These are phyloP conservation scores for Stylophora pistillata DNA, from an alignment of 64 coral and sea anemone species.

Conservation along the genomic window DNA sequence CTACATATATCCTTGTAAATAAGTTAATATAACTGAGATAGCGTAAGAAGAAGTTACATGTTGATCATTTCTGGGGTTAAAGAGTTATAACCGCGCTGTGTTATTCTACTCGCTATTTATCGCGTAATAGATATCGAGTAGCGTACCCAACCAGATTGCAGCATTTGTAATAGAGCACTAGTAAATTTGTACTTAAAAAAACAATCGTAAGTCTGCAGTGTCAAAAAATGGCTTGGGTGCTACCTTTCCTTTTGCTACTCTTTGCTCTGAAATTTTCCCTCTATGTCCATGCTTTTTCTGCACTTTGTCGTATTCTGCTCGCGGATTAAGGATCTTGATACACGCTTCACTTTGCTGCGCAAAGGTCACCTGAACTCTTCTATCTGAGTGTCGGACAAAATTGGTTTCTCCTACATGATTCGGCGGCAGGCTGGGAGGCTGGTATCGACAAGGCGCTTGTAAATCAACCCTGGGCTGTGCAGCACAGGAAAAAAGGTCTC, in stretches of 20 bases:
- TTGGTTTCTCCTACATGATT: not conserved
- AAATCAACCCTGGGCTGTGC: not conserved
- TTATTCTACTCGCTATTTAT: too few species aligned
- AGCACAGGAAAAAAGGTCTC: not conserved
- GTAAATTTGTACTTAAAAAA: too few species aligned
- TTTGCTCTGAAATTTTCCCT: slow-evolving; percentile 48
- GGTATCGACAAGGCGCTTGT: not conserved
- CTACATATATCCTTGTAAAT: too few species aligned
- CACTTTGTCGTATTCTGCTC: slow-evolving; percentile 54
- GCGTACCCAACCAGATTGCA: too few species aligned
- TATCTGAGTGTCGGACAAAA: not conserved
- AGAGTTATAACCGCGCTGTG: too few species aligned
- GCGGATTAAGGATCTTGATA: slow-evolving; percentile 49
- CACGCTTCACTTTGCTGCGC: not conserved
- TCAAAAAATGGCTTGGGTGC: not conserved
- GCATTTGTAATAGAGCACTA: too few species aligned
- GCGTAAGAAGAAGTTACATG: too few species aligned
- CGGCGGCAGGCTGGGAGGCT: not conserved
- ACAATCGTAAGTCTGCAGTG: too few species aligned
- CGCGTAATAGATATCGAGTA: too few species aligned
- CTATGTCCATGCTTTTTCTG: slow-evolving; percentile 45
- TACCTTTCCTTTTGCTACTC: slow-evolving; percentile 48
- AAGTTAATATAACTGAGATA: too few species aligned
- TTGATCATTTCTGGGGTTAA: too few species aligned
- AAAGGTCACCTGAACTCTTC: slow-evolving; percentile 5